Conservation (phyloP, 2,797 vertebrate species). For the Gephyroberyx darwinii region DNA sequence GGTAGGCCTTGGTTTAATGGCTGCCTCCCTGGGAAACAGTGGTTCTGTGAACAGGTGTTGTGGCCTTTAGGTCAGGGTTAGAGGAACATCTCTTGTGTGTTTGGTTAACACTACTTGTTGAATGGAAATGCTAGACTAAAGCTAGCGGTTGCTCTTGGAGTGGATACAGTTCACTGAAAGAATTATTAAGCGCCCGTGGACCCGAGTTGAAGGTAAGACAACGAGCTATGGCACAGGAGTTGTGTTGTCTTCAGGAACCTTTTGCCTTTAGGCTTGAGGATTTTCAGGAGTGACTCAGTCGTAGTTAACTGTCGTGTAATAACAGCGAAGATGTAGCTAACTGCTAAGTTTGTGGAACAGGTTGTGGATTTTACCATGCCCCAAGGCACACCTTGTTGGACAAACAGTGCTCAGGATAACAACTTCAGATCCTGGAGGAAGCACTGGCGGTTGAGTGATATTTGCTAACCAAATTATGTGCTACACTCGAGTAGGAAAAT, state of each 20-base stretch:
- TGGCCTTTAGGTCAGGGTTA: constrained; percentile 7
- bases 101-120: constrained; percentile 11
- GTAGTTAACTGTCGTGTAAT: not conserved
- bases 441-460: constrained; percentile 43
- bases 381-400: constrained; percentile 70
- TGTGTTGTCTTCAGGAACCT: not conserved
- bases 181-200: not conserved
- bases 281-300: not conserved
- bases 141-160: not conserved
- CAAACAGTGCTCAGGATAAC: constrained; percentile 58
- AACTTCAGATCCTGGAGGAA: constrained; percentile 76
- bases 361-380: constrained; percentile 34
- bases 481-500: constrained; percentile 12
- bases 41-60: constrained; percentile 30
- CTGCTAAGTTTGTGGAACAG: constrained; percentile 32
- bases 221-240: not conserved
- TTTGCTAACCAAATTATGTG: constrained; percentile 68
- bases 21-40: constrained; percentile 52
- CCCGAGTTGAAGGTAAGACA: constrained; percentile 1
- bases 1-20: not conserved
- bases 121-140: constrained; percentile 25
- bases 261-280: not conserved
- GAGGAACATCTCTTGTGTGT: constrained; percentile 8
- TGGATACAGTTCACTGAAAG: not conserved
- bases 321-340: not conserved